Conservation (phyloP, 2,797 vertebrate species). For the Myioborus melanocephalus region DNA sequence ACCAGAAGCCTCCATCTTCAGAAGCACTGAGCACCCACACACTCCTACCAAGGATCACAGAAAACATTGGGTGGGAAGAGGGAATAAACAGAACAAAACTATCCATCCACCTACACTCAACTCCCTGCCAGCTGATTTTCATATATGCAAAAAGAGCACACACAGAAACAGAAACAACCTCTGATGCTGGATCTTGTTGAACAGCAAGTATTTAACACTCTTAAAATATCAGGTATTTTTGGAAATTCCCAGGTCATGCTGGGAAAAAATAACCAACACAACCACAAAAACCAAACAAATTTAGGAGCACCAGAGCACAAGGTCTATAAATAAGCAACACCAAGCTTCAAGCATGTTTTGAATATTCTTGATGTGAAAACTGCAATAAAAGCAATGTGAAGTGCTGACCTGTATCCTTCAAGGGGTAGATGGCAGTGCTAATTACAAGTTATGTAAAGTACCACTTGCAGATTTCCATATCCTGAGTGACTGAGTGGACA, state of each 20-base stretch:
- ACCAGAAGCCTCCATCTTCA: slow-evolving; percentile 45
- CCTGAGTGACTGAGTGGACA: slow-evolving; percentile 13
- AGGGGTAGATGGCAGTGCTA: background rate
- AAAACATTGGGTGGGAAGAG: slow-evolving; percentile 54
- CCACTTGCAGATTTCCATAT: slow-evolving; percentile 27
- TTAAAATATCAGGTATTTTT: background rate
- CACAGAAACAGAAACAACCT: background rate
- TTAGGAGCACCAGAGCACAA: background rate
- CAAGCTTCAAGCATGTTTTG: background rate
- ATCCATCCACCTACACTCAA: slow-evolving; percentile 18
- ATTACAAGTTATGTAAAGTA: slow-evolving; percentile 23
- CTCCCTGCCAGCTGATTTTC: background rate
- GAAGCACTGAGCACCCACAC: slow-evolving; percentile 54
- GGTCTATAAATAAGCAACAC: background rate
- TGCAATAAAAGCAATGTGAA: background rate
- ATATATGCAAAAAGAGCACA: background rate
- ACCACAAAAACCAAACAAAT: background rate
- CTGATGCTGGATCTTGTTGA: background rate
- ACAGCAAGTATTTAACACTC: background rate
- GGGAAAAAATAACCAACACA: background rate
- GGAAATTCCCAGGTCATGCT: background rate
- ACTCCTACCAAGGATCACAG: slow-evolving; percentile 60
- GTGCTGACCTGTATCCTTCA: background rate
- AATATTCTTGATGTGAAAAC: background rate
- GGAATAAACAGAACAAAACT: slow-evolving; percentile 39